Conservation (phyloP, 2,888 invertebrate genomes). For the Pachliopta kotzebuea region DNA sequence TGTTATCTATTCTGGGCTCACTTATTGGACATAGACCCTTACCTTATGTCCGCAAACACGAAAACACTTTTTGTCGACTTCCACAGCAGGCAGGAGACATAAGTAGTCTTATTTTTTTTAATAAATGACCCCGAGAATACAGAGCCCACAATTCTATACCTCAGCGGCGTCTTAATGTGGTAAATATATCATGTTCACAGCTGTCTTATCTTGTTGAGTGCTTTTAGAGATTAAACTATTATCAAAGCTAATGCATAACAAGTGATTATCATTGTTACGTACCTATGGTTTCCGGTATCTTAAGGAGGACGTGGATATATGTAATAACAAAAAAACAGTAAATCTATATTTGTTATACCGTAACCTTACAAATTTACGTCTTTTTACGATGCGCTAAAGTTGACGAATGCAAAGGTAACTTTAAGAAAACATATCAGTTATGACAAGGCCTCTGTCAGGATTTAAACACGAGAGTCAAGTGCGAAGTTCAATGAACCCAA, state of each 20-base stretch:
- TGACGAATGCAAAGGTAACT: slow-evolving; percentile 6
- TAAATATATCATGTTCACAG: background rate
- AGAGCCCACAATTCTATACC: background rate
- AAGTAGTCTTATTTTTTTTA: no score
- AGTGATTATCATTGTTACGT: background rate
- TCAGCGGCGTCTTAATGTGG: background rate
- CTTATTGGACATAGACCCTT: no score
- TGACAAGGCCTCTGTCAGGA: slow-evolving; percentile 5
- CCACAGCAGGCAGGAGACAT: no score
- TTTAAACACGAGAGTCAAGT: slow-evolving; percentile 21
- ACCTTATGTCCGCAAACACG: no score
- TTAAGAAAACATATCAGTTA: slow-evolving; percentile 7
- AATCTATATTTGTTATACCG: background rate
- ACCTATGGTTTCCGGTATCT: background rate
- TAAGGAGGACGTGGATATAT: no score
- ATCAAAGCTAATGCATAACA: background rate
- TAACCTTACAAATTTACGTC: background rate
- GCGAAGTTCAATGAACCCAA: slow-evolving; percentile 34
- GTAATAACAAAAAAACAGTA: background rate
- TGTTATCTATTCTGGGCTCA: no score
- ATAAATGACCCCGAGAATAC: no score
- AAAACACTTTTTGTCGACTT: no score
- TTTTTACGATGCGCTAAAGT: slow-evolving; percentile 12
- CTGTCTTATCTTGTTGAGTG: background rate
- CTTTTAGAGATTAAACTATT: background rate